Base-by-base conservation (phyloP, 2,888 invertebrate genomes). In the Eilema sororculum region DNA sequence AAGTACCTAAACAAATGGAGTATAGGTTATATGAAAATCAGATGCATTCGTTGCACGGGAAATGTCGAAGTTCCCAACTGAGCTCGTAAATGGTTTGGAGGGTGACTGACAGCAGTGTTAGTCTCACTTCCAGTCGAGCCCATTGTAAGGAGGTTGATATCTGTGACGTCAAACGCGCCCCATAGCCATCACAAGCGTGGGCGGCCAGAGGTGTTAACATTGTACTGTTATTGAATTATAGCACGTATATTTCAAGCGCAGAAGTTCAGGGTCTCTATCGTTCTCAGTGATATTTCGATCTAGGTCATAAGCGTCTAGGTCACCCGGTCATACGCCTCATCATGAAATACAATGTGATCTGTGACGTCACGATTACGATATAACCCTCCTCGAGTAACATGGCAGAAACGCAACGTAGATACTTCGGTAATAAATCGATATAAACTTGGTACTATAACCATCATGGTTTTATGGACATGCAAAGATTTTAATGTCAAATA, bases 181-280 rank as follows among this genome's bases (percentile, higher is more conserved):
- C 20, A 20, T 20, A n/a, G 20, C 52, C n/a, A 52, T 9, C n/a
- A n/a, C n/a, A 20, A 46, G n/a, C n/a, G 9, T 9, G n/a, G 52
- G n/a, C n/a, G n/a, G 52, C 52, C n/a, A n/a, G n/a, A 52, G 52
- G 52, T n/a, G 52, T 52, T 52, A n/a, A 52, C n/a, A 52, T 52
- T n/a, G 52, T n/a, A n/a, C n/a, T n/a, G 52, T 52, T n/a, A 52
- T 52, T 52, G 52, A 52, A n/a, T 52, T n/a, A 52, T 20, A n/a
- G n/a, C n/a, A 52, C 9, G n/a, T 8, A 52, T n/a, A 52, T n/a
- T 52, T 9, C n/a, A 20, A 52, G 52, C n/a, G 52, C n/a, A 52
- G 52, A n/a, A 52, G 52, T 52, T 52, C 52, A 52, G n/a, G 52
- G 52, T 52, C n/a, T 52, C n/a, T n/a, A 20, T 52, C 52, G n/a